Evolutionary conservation across 2,797 vertebrate genomes (phyloP), one percentile per base, ranked within the genome.

Genomic region (Lophotriccus pileatus): DNA sequence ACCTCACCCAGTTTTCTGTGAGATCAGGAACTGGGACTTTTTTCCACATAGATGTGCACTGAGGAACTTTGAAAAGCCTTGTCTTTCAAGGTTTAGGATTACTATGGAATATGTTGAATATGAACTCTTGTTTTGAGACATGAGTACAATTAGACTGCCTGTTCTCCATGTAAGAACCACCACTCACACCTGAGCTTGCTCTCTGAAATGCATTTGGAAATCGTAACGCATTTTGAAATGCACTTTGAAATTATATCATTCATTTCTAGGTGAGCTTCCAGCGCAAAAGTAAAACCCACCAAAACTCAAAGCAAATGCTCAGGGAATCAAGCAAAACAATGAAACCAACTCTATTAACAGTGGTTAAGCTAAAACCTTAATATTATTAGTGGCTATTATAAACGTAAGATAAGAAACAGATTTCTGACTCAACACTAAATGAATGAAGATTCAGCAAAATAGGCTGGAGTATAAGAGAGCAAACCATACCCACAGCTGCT

Each of bases 1-100:
- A 8, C 2, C 10, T 1, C 15, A 1, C 13, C 9, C 24, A 39
- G 0, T 36, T 60, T 56, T 24, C 66, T 67, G 13, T 1, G 5
- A 56, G 32, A 68, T 21, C 25, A 66, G 20, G 34, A 83, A 37
- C 3, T 3, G 8, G 12, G 17, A 64, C 3, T 18, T 53, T 52
- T 87, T 50, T 32, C 19, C n/a, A 39, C n/a, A 44, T 10, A 7
- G 1, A 5, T n/a, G 4, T 36, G 5, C 14, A 23, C 7, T 21
- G 50, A 41, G 6, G 6, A 76, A 53, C 12, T 66, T 32, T 28
- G 28, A 77, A 62, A 83, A 20, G 27, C 16, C 66, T 83, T 49
- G 13, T 44, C 43, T 80, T 64, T 2, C 9, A 64, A 55, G 17
- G 8, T 4, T 34, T 66, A 27, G 21, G 15, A 67, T 66, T 30